Evolutionary conservation across 2,113 vertebrate species (phyloP).

Genomic region (Callithrix jacchus): DNA sequence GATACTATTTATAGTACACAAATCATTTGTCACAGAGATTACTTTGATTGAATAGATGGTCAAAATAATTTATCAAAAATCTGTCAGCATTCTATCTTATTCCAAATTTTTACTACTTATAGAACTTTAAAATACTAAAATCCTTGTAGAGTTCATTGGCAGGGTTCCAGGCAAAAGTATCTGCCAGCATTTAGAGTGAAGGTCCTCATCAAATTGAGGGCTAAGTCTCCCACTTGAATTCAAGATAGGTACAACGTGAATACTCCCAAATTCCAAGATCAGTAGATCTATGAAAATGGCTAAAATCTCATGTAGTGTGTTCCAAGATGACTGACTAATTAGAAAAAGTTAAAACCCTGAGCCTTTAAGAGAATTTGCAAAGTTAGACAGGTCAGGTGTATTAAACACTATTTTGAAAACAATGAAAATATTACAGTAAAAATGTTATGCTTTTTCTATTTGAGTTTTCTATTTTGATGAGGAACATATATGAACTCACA

Average conservation of each 20-base stretch:
- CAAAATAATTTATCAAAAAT: constrained; percentile 21
- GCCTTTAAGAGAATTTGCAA: not conserved
- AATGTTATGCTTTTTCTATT: not conserved
- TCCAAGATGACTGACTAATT: not conserved
- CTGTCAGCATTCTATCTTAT: not conserved
- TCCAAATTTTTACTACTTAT: not conserved
- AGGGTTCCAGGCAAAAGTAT: not conserved
- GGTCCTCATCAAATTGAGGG: not conserved
- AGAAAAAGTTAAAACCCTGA: not conserved
- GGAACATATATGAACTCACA: not conserved
- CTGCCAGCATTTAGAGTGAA: not conserved
- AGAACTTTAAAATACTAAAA: not conserved
- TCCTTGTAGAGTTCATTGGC: not conserved
- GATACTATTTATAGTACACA: not conserved
- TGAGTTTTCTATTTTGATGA: constrained; percentile 5
- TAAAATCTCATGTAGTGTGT: not conserved
- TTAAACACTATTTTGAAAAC: not conserved
- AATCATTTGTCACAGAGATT: not conserved
- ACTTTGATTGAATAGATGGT: not conserved
- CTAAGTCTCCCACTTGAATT: not conserved
- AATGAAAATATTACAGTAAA: not conserved
- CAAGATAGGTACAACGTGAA: not conserved
- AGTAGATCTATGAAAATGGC: not conserved
- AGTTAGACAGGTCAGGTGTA: not conserved
- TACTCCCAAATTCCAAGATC: not conserved